Evolutionary conservation across 1,140 invertebrate species (phyloP), one percentile per base, ranked within the genome.

Genomic region (Ylistrum balloti): DNA sequence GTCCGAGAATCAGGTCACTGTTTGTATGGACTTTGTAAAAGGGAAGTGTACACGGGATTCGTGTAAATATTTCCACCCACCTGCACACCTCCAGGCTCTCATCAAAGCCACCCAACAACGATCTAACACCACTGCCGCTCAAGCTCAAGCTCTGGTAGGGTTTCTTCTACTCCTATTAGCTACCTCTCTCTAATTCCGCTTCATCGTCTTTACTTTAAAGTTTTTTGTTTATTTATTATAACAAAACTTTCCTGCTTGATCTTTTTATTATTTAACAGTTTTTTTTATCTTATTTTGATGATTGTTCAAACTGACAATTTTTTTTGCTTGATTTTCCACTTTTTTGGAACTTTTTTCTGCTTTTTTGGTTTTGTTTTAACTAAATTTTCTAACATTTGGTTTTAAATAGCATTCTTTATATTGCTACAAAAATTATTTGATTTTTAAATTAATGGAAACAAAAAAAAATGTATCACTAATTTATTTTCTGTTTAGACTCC

Each of bases 1-100:
- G 97, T 98, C 98, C 97, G 98, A 99, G 97, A 98, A 98, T 97
- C 98, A 96, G 90, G 96, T 99, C 97, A 99, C 98, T 97, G 98
- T 99, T 97, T 99, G 98, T 98, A 99, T 99, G 98, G 98, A 99
- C 97, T 98, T 98, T 97, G 98, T 99, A 97, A 99, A 99, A 97
- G 98, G 98, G 96, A 98, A 98, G 97, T 99, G 98, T 97, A 97
- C 97, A 95, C 98, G 98, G 96, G 98, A 98, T 96, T 97, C 98
- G 96, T 99, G 98, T 98, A 98, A 98, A 98, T 99, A 96, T 94
- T 96, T 95, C 93, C 96, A 96, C 94, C 96, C 96, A 45, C 96
- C 96, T 97, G 97, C 98, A 97, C 98, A 99, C 98, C 98, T 99
- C 97, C 98, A 99, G 98, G 98, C 98, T 97, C 98, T 99, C 98